A percentile compares a stretch with the other conserved stretches of the same genome.
Conservation (phyloP, 2,113 vertebrate genomes). For the Tragulus kanchil region DNA sequence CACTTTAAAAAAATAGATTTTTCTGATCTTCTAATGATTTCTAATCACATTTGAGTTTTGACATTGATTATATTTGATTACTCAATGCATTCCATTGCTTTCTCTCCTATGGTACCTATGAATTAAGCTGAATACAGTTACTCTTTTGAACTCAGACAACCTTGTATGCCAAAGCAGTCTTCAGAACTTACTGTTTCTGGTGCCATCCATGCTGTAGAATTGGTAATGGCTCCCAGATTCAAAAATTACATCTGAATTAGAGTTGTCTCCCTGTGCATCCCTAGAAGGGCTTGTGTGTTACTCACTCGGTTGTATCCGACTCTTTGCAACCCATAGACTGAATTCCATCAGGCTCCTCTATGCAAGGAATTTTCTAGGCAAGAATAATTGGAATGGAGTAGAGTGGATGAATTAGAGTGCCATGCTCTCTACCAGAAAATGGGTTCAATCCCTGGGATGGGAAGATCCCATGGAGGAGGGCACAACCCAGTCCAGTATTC, state of each 20-base stretch:
- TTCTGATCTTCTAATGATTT: background rate
- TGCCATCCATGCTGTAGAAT: background rate
- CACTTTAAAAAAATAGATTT: background rate
- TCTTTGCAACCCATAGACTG: no score
- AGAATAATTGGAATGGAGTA: no score
- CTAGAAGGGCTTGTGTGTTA: background rate
- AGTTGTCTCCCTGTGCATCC: background rate
- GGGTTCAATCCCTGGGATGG: background rate
- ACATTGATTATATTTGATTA: constrained; percentile 41
- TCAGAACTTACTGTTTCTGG: background rate
- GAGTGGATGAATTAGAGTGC: no score
- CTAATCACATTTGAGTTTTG: background rate
- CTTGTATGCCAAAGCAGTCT: background rate
- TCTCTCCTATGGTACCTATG: background rate
- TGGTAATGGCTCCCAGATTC: background rate
- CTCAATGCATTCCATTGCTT: background rate
- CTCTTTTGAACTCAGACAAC: background rate
- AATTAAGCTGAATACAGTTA: constrained; percentile 26
- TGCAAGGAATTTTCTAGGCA: no score
- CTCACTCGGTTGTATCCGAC: no score
- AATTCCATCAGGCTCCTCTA: no score
- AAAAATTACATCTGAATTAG: background rate
- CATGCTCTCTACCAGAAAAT: no score
- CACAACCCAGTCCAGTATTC: background rate
- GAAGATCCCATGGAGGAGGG: background rate